Evolutionary conservation across 2,888 invertebrate species (phyloP).

Genomic region (Oscheius sp.): DNA sequence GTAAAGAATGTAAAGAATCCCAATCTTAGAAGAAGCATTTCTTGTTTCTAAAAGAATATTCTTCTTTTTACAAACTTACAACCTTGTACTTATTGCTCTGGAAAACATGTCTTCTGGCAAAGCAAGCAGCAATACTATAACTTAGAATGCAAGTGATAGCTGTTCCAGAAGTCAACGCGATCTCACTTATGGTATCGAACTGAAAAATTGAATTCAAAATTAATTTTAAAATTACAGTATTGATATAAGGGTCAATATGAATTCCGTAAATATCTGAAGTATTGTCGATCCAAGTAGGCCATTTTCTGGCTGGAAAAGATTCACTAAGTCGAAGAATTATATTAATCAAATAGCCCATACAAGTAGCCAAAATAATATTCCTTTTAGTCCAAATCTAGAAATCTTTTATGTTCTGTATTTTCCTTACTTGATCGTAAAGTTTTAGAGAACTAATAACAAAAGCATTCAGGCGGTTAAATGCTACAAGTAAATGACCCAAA

Average conservation of each 20-base stretch:
- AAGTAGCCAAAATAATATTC: background rate
- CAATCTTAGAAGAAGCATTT: background rate
- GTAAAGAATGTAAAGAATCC: background rate
- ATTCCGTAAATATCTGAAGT: background rate
- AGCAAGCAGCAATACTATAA: background rate
- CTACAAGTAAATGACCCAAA: conserved; percentile 1
- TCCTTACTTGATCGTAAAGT: background rate
- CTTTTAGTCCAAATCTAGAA: too few relatives aligned
- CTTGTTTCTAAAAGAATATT: conserved; percentile 2
- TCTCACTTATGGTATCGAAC: background rate
- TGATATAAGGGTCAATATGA: background rate
- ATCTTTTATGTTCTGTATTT: too few relatives aligned
- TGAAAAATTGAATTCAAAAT: background rate
- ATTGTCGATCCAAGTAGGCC: background rate
- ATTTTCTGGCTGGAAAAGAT: background rate
- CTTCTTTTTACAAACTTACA: background rate
- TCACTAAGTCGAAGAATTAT: background rate
- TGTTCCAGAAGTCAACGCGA: background rate
- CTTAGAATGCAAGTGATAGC: background rate
- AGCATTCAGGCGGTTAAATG: background rate
- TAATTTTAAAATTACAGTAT: background rate
- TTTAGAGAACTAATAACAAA: background rate
- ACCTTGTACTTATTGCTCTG: background rate
- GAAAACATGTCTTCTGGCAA: too few relatives aligned
- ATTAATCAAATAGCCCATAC: background rate